Evolutionary conservation across 1,140 invertebrate species (phyloP).

Genomic region (Bombus confusus): DNA sequence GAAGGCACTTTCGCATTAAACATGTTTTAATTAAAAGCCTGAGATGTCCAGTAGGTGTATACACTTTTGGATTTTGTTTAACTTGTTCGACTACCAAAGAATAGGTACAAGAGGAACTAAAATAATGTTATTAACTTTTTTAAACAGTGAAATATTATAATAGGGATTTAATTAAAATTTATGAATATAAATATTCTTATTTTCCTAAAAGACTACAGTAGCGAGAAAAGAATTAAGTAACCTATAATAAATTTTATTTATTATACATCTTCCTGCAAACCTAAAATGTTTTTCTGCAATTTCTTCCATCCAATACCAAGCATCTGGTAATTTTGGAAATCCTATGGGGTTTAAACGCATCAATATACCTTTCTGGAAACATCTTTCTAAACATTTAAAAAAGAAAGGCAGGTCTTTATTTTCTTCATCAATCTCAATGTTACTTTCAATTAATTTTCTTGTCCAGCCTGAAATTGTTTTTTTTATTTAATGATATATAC

Average conservation of each 20-base stretch:
- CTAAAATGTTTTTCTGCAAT: slow-evolving; percentile 74
- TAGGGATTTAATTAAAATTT: not conserved
- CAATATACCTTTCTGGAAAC: slow-evolving; percentile 81
- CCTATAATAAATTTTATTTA: slow-evolving; percentile 1
- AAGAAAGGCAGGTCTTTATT: slow-evolving; percentile 77
- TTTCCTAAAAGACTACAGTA: not conserved
- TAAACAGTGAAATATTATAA: not conserved
- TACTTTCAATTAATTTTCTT: slow-evolving; percentile 77
- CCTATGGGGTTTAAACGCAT: slow-evolving; percentile 73
- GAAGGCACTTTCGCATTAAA: slow-evolving; percentile 83
- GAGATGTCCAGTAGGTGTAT: slow-evolving; percentile 81
- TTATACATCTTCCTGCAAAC: slow-evolving; percentile 36
- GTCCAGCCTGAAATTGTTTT: slow-evolving; percentile 76
- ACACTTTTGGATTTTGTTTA: slow-evolving; percentile 78
- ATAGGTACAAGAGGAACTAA: slow-evolving; percentile 75
- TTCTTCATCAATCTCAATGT: slow-evolving; percentile 76
- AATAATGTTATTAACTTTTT: slow-evolving; percentile 41
- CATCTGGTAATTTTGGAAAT: slow-evolving; percentile 76
- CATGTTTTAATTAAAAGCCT: slow-evolving; percentile 84
- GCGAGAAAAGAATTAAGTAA: not conserved
- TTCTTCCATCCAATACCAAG: slow-evolving; percentile 83
- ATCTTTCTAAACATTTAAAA: slow-evolving; percentile 82
- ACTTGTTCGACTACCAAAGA: slow-evolving; percentile 79
- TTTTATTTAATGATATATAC: not conserved
- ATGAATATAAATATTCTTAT: not conserved